Evolutionary conservation across 2,888 invertebrate species (phyloP).

Genomic region (Sphaeridia pumilis): DNA sequence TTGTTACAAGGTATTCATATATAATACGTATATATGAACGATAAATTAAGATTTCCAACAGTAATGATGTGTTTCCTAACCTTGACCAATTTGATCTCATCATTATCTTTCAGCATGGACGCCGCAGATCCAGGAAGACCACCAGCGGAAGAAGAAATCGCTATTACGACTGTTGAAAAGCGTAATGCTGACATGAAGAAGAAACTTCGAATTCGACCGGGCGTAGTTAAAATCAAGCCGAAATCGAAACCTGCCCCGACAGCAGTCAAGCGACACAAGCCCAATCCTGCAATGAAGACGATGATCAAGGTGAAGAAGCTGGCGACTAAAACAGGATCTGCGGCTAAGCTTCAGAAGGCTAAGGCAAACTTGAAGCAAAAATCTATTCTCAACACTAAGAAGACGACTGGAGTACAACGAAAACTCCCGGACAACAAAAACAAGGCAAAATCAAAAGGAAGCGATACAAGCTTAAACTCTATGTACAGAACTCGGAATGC

Average conservation of each 20-base stretch:
- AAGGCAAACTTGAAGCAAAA: neutral
- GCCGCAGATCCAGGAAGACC: no score
- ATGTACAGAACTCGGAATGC: constrained; percentile 13
- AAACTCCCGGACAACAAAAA: neutral
- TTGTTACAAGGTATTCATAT: no score
- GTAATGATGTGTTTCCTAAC: no score
- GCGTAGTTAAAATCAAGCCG: neutral
- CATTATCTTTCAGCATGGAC: no score
- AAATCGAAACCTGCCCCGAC: neutral
- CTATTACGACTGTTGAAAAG: neutral
- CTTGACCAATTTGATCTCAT: no score
- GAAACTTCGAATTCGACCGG: neutral
- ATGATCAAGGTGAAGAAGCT: constrained; percentile 5
- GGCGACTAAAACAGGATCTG: neutral
- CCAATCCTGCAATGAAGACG: constrained; percentile 1
- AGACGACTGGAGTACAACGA: neutral
- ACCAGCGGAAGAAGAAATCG: neutral
- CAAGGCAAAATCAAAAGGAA: neutral
- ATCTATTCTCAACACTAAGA: neutral
- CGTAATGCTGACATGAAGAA: neutral
- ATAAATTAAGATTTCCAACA: no score
- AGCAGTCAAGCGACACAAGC: neutral
- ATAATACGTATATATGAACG: no score
- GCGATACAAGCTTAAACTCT: neutral
- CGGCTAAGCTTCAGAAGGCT: neutral